Evolutionary conservation across 1,140 invertebrate species (phyloP), one percentile per base, ranked within the genome.

Genomic region (Bathynomus jamesi): DNA sequence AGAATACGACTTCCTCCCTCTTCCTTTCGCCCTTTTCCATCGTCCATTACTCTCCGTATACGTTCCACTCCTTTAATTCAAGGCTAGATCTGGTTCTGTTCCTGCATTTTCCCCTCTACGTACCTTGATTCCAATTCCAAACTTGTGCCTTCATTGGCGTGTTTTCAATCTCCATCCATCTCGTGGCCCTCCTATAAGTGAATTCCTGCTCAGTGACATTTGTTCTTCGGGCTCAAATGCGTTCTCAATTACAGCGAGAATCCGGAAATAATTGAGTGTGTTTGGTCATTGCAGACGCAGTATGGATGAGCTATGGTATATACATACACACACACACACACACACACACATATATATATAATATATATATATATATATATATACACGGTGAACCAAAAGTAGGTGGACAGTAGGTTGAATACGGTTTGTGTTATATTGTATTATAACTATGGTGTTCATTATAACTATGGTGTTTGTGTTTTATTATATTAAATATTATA

Each of bases 291-390:
- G n/a, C n/a, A n/a, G n/a, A n/a, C n/a, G n/a, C n/a, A n/a, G n/a
- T n/a, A n/a, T n/a, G n/a, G n/a, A n/a, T n/a, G n/a, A n/a, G n/a
- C n/a, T n/a, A n/a, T n/a, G n/a, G 21, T 53, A 53, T 53, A 53
- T 53, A 53, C 21, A 53, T 53, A 53, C 21, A 53, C 21, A 53
- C 21, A 53, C 21, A 53, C 5, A 53, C 21, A 53, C 21, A 53
- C 21, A 53, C 21, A 53, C 21, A 53, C 21, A 53, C 21, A 53
- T 53, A 53, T 53, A 53, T 53, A 53, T 53, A 53, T 53, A 53
- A 53, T 53, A 53, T 53, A 53, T 53, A 53, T 53, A 53, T 53
- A 53, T 53, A 53, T 53, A 53, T 53, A 53, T 53, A 53, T 53
- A 53, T 53, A 53, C 21, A 53, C 21, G n/a, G n/a, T n/a, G n/a